A percentile compares a stretch with the other conserved stretches of the same genome.
phyloP scores from a whole-genome alignment of 92 coral and sea anemone genomes.

The Palythoa heliodiscus region DNA sequence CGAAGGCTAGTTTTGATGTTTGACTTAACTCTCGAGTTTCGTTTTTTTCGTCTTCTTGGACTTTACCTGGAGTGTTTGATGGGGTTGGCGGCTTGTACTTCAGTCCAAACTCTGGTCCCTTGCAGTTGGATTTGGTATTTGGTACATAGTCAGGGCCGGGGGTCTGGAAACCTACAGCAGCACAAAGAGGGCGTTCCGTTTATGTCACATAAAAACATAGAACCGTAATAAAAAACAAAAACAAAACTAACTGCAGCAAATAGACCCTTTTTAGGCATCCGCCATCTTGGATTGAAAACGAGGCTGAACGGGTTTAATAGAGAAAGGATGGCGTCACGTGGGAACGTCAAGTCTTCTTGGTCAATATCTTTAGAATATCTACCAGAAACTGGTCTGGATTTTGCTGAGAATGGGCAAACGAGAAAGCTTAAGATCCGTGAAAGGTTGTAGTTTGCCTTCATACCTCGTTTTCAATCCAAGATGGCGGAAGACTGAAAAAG shows the following conservation, averaged over 20 bases:
- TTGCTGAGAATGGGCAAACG: too few species aligned
- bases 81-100: slow-evolving; percentile 23
- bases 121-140: not conserved
- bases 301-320: too few species aligned
- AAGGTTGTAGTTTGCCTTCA: too few species aligned
- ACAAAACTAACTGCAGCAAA: not conserved
- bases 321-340: too few species aligned
- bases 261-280: not conserved
- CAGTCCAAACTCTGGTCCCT: slow-evolving; percentile 48
- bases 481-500: too few species aligned
- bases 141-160: slow-evolving; percentile 62
- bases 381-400: too few species aligned
- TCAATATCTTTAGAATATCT: too few species aligned
- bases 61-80: slow-evolving; percentile 42
- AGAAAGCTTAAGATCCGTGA: too few species aligned
- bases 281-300: not conserved
- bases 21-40: not conserved
- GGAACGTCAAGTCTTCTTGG: too few species aligned
- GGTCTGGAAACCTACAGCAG: slow-evolving; percentile 40
- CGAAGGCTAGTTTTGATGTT: not conserved
- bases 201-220: not conserved
- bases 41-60: not conserved
- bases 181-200: not conserved
- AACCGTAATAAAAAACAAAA: not conserved
- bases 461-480: too few species aligned